These are phyloP conservation scores for Melanotaenia nigrans DNA, from an alignment of 2,797 vertebrate genomes.

Conservation along the genomic window DNA sequence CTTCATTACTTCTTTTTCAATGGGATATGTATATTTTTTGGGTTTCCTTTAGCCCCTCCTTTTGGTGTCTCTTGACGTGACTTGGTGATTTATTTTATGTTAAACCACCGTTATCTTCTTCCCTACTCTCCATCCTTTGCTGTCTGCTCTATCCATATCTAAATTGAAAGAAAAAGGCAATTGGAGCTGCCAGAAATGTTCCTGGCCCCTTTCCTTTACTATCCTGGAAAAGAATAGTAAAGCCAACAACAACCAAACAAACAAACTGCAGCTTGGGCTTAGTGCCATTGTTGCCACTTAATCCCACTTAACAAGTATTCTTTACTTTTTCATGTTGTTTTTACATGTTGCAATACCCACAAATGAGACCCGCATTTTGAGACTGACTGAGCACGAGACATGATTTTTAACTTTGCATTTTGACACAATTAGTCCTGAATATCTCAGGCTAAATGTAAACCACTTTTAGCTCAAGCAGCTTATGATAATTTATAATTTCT, in stretches of 20 bases:
- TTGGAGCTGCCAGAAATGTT: constrained; percentile 60
- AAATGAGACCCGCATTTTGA: neutral
- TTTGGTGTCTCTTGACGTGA: neutral
- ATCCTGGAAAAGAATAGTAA: constrained; percentile 59
- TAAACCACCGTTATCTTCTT: neutral
- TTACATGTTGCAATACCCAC: neutral
- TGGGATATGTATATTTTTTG: neutral
- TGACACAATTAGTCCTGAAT: too few species aligned
- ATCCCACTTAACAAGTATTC: constrained; percentile 57
- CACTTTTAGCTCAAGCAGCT: too few species aligned
- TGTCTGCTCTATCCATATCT: neutral
- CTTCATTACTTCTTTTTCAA: neutral
- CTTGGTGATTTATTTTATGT: neutral
- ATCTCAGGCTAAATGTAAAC: too few species aligned
- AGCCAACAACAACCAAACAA: constrained; percentile 71
- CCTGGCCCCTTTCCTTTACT: constrained; percentile 45
- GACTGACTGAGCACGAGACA: neutral
- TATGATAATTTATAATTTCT: too few species aligned
- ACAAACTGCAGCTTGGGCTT: constrained; percentile 28
- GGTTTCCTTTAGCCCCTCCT: neutral
- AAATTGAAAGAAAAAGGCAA: constrained; percentile 57
- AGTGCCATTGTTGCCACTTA: constrained; percentile 47
- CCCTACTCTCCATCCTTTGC: neutral
- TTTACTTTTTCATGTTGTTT: constrained; percentile 53
- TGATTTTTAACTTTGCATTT: too few species aligned